phyloP scores from a whole-genome alignment of 2,113 vertebrate species.

The Syngnathus typhle region DNA sequence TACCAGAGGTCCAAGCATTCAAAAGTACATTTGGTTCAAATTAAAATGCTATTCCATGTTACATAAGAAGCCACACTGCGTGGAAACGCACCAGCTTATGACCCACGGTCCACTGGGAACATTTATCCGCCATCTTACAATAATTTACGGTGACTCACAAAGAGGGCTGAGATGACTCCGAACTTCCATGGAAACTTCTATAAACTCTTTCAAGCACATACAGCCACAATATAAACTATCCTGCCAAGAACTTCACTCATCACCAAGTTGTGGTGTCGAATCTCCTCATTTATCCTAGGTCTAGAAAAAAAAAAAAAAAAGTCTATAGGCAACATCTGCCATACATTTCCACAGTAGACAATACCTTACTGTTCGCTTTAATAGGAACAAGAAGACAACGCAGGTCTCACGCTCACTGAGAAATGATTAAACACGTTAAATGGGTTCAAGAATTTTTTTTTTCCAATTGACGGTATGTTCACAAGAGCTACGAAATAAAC shows the following conservation, averaged over 20 bases:
- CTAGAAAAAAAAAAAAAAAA: background rate
- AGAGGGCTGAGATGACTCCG: slow-evolving; percentile 39
- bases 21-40: slow-evolving; percentile 2
- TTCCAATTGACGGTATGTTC: too few relatives aligned
- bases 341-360: background rate
- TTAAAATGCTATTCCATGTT: slow-evolving; percentile 20
- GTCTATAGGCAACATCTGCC: background rate
- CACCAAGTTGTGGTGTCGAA: background rate
- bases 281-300: background rate
- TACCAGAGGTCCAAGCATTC: slow-evolving; percentile 6
- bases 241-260: slow-evolving; percentile 1
- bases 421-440: too few relatives aligned
- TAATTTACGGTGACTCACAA: slow-evolving; percentile 45
- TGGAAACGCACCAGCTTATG: slow-evolving; percentile 8
- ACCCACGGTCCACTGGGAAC: slow-evolving; percentile 23
- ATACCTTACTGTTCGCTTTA: background rate
- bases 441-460: too few relatives aligned
- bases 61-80: slow-evolving; percentile 38
- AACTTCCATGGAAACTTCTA: slow-evolving; percentile 62
- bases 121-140: slow-evolving; percentile 52
- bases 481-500: background rate
- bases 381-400: background rate
- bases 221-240: background rate
- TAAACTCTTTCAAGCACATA: slow-evolving; percentile 14
- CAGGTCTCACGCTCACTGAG: too few relatives aligned